Evolutionary conservation across 2,888 invertebrate genomes (phyloP), one percentile per base, ranked within the genome.

Genomic region (Epistrophe eligans): DNA sequence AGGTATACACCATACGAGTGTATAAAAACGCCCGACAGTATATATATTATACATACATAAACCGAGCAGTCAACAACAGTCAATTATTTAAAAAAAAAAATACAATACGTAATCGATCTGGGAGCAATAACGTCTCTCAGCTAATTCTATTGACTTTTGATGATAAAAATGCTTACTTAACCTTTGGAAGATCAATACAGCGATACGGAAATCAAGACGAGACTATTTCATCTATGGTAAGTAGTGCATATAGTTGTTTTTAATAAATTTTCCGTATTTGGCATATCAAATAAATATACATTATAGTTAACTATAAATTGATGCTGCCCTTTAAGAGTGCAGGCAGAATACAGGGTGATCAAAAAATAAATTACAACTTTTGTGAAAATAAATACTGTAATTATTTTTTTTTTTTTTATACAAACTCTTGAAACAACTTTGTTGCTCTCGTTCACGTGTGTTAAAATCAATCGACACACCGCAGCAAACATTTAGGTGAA

Each of bases 151-250:
- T 52, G 70, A 40, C 70, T 55, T 70, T 70, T 55, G 70, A 50
- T 81, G 77, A 81, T 85, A 77, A 71, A 64, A 70, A 74, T 74
- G 74, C 55, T 85, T 79, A 82, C 55, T 85, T 79, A 82, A 85
- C 85, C 85, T 85, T 85, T 82, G 70, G 74, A 82, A 81, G 82
- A 82, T 82, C 85, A 85, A 85, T 82, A 67, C 48, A 82, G 74
- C 24, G 82, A 85, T 85, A 82, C 74, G 85, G 70, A 77, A 82
- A 81, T 82, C 81, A 45, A 74, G 82, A 45, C 84, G 72, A 81
- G 84, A 84, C 84, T 66, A 57, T 74, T 76, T 84, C 40, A 70
- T 79, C 60, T 64, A 57, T 24, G 64, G 32, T 62, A 45, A 48
- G 45, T 28, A 67, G 57, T 72, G 82, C 64, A 79, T 45, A 55